Evolutionary conservation across 2,797 vertebrate species (phyloP), one percentile per base, ranked within the genome.

Genomic region (Neosilurus hyrtlii): DNA sequence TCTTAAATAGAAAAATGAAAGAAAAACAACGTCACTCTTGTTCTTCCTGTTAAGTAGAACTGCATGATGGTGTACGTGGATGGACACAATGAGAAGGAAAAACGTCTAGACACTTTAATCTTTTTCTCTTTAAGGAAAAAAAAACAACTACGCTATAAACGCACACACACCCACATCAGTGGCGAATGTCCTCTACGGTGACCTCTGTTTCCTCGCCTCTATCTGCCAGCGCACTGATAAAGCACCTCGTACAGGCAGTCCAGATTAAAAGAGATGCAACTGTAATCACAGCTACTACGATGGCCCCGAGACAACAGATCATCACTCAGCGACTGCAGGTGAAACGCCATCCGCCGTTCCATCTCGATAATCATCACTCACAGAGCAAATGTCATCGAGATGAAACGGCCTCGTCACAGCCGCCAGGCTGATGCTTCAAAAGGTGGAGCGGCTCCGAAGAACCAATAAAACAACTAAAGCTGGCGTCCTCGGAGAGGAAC

Each of bases 251-350:
- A 24, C 74, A 16, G 61, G 61, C 66, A 56, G 80, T n/a, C 20
- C 75, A 59, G 80, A 85, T 85, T 85, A 85, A 85, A 65, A 85
- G 68, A 85, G 75, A 82, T 79, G 84, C 80, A 67, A 74, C 67
- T 12, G 61, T 10, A 75, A 79, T 82, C 67, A 35, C 51, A 54
- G 61, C n/a, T 67, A n/a, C 67, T 56, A 79, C 70, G 74, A 79
- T 7, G 75, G 49, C 59, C 66, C 59, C 2, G 51, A 78, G 74
- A 82, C 67, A 82, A 79, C 80, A 52, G 67, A 71, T 82, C 84
- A 82, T 85, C 80, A 51, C 75, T 85, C 84, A 82, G 51, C 3
- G 49, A 59, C 67, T 12, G 24, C 66, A 63, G 51, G 65, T 52
- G 59, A 30, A 70, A 61, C 76, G 26, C 43, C 49, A 22, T 43